phyloP scores from a whole-genome alignment of 2,113 vertebrate species.

The Epinephelus lanceolatus region DNA sequence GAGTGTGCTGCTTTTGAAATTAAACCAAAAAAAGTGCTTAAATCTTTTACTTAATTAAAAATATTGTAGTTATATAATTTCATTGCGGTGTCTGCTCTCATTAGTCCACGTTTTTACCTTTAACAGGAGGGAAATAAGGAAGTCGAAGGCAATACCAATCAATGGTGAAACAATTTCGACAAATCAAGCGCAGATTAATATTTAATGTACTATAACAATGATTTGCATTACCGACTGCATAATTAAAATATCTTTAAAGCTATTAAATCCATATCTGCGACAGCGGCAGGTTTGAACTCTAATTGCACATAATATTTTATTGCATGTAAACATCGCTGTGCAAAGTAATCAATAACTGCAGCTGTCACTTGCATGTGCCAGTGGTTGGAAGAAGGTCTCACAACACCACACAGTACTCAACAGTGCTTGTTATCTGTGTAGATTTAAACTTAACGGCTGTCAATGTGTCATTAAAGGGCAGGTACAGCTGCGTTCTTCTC shows the following conservation, averaged over 20 bases:
- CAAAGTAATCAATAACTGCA: background rate
- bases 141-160: conserved; percentile 8
- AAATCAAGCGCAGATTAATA: conserved; percentile 47
- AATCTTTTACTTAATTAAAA: conserved; percentile 63
- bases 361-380: background rate
- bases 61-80: conserved; percentile 43
- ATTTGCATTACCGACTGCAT: conserved; percentile 39
- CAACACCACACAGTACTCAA: background rate
- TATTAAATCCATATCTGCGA: conserved; percentile 17
- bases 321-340: background rate
- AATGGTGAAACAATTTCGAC: conserved; percentile 33
- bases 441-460: background rate
- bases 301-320: background rate
- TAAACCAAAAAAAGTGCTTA: conserved; percentile 45
- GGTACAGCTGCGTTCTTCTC: too few species aligned
- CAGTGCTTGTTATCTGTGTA: too few species aligned
- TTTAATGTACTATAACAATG: conserved; percentile 34
- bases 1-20: conserved; percentile 32
- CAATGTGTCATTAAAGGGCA: too few species aligned
- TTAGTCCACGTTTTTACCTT: conserved; percentile 34
- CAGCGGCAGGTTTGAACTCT: conserved; percentile 9
- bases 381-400: background rate
- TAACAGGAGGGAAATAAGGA: conserved; percentile 8
- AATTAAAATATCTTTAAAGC: conserved; percentile 19
- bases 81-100: conserved; percentile 33